Evolutionary conservation across 2,797 vertebrate species (phyloP), one percentile per base, ranked within the genome.

Genomic region (Petrocephalus schoutedeni): DNA sequence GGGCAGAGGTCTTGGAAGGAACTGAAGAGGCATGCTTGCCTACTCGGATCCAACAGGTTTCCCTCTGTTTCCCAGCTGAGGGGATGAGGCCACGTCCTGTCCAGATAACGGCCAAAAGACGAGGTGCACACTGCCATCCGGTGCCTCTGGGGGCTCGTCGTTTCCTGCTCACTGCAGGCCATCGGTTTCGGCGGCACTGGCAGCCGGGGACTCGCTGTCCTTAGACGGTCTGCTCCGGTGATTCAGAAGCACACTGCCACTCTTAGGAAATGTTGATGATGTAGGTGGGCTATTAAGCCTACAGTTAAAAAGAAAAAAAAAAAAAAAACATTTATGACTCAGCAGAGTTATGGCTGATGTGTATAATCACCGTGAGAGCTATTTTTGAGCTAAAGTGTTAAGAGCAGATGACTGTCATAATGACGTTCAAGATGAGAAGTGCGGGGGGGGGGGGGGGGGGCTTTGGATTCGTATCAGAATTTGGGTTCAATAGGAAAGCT

Each of bases 391-490:
- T 77, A 12, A 67, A 67, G 61, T 5, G 61, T 32, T 67, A 67
- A 67, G 10, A 36, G 64, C 23, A 71, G 28, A 28, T 71, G 64
- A 71, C 12, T 36, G 28, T 71, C 28, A 3, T 45, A 3, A 77
- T 77, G 16, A 45, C 7, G 16, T 77, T 77, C 45, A 45, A 77
- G 14, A 77, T 45, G 16, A 77, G 71, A 77, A 77, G 71, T 36
- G n/a, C 41, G 64, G 28, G 0, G 64, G 23, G 23, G 67, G 16
- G 10, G 10, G 67, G 16, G 61, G 61, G 6, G 14, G 32, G 3
- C 71, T 77, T 77, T 77, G 71, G 71, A 77, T 49, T 36, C 41
- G n/a, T 77, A 45, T 77, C 71, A 77, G 71, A 77, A 45, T 77
- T 45, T 77, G 3, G 71, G 71, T 45, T 77, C 45, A 41, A 71